A percentile compares a stretch with the other conserved stretches of the same genome.
These are phyloP conservation scores for Syritta pipiens DNA, from an alignment of 2,888 invertebrate species.

Conservation along the genomic window DNA sequence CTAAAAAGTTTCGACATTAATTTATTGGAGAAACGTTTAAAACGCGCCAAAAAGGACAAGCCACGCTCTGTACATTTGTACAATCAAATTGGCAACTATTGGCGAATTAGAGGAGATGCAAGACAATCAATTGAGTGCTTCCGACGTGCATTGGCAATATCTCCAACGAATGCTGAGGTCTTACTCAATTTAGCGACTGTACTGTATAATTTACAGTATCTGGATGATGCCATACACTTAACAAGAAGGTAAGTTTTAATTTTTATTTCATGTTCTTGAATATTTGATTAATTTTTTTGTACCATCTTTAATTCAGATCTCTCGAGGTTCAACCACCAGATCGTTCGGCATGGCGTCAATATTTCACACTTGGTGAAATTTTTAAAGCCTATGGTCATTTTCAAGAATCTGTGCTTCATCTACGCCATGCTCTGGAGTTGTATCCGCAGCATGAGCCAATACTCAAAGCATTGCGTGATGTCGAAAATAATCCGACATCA, in stretches of 20 bases:
- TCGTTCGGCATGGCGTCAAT: conserved; percentile 94
- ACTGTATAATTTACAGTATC: conserved; percentile 90
- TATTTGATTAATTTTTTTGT: neutral
- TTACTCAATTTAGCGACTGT: conserved; percentile 91
- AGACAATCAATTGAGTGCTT: conserved; percentile 94
- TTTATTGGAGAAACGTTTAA: conserved; percentile 86
- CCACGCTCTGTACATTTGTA: conserved; percentile 91
- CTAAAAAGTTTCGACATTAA: conserved; percentile 87
- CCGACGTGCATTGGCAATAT: conserved; percentile 89
- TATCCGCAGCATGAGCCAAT: conserved; percentile 93
- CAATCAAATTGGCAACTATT: conserved; percentile 95
- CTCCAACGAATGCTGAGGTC: conserved; percentile 93
- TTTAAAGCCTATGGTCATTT: conserved; percentile 94
- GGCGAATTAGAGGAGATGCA: conserved; percentile 93
- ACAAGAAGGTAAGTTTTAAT: conserved; percentile 82
- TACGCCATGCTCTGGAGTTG: conserved; percentile 89
- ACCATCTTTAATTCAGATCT: conserved; percentile 79
- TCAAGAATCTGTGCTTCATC: conserved; percentile 91
- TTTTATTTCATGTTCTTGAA: neutral
- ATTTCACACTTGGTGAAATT: conserved; percentile 94
- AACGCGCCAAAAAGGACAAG: conserved; percentile 90
- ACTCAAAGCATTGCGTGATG: conserved; percentile 87
- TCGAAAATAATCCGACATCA: conserved; percentile 89
- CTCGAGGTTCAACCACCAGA: conserved; percentile 91
- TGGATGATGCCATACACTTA: conserved; percentile 93